phyloP scores from a whole-genome alignment of 2,113 vertebrate genomes.

The Gadus macrocephalus region DNA sequence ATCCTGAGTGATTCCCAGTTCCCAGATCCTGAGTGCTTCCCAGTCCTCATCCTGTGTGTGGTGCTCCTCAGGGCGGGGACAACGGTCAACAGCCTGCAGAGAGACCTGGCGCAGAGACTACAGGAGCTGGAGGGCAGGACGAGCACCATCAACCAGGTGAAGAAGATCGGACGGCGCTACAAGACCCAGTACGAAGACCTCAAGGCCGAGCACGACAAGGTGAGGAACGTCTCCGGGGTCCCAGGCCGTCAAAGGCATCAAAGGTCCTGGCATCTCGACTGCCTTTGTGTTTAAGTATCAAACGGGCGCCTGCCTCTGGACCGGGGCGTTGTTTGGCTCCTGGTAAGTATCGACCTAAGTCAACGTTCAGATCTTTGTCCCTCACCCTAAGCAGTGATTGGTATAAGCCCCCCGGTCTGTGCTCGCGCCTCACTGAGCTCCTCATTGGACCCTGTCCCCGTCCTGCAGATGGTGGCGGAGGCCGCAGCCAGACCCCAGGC shows the following conservation, averaged over 20 bases:
- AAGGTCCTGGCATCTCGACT: no score
- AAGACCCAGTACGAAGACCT: conserved; percentile 97
- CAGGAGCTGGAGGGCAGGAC: conserved; percentile 86
- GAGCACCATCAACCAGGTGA: conserved; percentile 93
- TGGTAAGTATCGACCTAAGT: neutral
- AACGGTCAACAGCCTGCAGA: conserved; percentile 77
- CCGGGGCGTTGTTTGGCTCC: neutral
- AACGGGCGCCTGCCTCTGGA: no score
- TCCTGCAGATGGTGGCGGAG: conserved; percentile 76
- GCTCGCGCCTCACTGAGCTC: no score
- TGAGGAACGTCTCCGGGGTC: conserved; percentile 30
- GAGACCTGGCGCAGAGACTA: conserved; percentile 79
- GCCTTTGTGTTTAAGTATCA: no score
- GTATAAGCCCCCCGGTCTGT: no score
- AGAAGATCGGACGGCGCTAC: conserved; percentile 94
- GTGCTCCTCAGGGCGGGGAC: conserved; percentile 5
- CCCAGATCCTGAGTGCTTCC: neutral
- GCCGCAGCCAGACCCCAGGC: conserved; percentile 69
- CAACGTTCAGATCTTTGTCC: no score
- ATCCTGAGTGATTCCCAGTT: no score
- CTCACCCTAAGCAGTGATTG: neutral
- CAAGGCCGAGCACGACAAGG: conserved; percentile 89
- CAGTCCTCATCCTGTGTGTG: neutral
- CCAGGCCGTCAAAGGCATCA: no score
- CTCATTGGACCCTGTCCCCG: neutral